Percentiles rank a stretch among this genome's conserved stretches.
Conservation (phyloP, 2,797 vertebrate genomes). For the Characodon lateralis region DNA sequence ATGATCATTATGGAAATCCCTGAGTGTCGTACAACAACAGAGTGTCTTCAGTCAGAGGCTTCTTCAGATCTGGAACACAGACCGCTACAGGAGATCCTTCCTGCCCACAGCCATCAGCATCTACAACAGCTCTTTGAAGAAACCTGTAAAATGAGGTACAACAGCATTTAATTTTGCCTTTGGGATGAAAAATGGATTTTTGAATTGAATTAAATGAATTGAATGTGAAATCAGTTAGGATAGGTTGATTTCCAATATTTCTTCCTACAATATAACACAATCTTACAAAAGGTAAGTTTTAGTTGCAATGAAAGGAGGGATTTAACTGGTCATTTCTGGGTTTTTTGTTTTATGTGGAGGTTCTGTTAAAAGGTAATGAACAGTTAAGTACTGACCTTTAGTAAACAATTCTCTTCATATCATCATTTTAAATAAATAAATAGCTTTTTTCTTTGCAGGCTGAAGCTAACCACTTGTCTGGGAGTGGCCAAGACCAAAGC, state of each 20-base stretch:
- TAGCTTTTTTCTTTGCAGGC: background rate
- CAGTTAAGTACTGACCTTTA: background rate
- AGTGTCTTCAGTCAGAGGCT: too few species aligned
- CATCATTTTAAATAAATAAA: background rate
- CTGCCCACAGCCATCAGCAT: too few species aligned
- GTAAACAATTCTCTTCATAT: background rate
- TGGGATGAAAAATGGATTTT: too few species aligned
- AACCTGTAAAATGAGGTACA: too few species aligned
- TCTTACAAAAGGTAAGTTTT: background rate
- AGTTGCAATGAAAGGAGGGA: background rate
- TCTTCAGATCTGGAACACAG: too few species aligned
- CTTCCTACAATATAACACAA: background rate
- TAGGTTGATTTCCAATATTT: background rate
- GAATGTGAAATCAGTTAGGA: constrained; percentile 7
- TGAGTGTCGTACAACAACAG: too few species aligned
- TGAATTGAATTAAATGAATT: too few species aligned
- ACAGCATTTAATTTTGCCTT: too few species aligned
- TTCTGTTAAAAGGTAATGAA: background rate
- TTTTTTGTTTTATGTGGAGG: background rate
- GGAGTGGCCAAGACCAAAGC: background rate
- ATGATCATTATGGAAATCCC: too few species aligned
- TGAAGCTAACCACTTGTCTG: background rate
- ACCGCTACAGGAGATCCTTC: too few species aligned
- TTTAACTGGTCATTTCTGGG: background rate
- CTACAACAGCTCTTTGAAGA: too few species aligned